phyloP scores from a whole-genome alignment of 2,888 invertebrate species.

The Fissipunctia ypsillon region DNA sequence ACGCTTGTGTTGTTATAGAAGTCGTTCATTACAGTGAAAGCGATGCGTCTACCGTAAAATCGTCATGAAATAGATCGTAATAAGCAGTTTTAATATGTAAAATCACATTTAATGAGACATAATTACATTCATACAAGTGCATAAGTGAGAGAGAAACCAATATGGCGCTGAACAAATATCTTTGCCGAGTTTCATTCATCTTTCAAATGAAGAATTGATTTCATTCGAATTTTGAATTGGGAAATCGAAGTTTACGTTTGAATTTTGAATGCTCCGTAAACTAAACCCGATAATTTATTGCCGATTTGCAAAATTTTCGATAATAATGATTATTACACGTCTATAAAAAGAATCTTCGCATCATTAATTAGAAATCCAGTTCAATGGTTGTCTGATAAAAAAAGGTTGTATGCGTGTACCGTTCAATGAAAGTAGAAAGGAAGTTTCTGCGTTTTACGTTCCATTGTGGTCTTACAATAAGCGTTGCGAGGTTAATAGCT shows the following conservation, averaged over 20 bases:
- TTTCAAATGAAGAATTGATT: too few species aligned
- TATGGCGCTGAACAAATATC: constrained; percentile 4
- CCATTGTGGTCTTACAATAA: constrained; percentile 35
- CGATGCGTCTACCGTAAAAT: constrained; percentile 35
- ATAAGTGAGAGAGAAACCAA: not conserved
- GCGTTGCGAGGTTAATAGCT: constrained; percentile 23
- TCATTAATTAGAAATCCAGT: constrained; percentile 20
- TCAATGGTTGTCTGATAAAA: not conserved
- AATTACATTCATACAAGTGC: too few species aligned
- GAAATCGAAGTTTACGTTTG: not conserved
- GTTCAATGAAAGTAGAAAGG: constrained; percentile 34
- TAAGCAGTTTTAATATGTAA: constrained; percentile 5
- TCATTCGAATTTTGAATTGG: not conserved
- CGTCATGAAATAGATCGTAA: constrained; percentile 25
- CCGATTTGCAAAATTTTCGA: not conserved
- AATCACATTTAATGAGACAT: too few species aligned
- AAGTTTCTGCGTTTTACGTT: constrained; percentile 34
- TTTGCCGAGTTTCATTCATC: not conserved
- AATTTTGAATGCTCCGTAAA: not conserved
- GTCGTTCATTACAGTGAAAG: constrained; percentile 56
- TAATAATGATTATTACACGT: not conserved
- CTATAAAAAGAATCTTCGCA: not conserved
- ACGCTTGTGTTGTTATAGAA: constrained; percentile 51
- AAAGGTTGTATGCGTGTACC: constrained; percentile 6
- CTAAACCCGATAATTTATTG: not conserved